Evolutionary conservation across 2,888 invertebrate species (phyloP), one percentile per base, ranked within the genome.

Genomic region (Trimorus sp.): DNA sequence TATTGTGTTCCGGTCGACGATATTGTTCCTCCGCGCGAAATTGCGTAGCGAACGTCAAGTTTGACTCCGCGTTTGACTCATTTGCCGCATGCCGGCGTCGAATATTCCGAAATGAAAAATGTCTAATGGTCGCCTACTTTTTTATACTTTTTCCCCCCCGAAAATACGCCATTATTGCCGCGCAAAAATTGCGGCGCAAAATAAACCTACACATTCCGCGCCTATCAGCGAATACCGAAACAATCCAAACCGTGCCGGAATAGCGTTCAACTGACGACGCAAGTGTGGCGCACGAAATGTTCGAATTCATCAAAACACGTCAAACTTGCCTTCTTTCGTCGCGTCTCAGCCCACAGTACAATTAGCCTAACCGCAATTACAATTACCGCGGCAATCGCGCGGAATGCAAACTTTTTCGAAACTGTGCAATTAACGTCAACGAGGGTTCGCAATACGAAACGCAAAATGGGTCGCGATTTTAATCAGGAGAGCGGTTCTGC

Each of bases 291-390:
- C 76, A 77, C 69, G 69, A 60, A 36, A 77, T 63, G 53, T 65
- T 58, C 70, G 37, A 65, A 77, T 77, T 65, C 65, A 70, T 70
- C 70, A 59, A 59, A 70, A 63, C 49, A 42, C 42, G 70, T 77
- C 70, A 70, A 70, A 62, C 62, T 48, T 6, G 49, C 15, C 56
- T 68, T 56, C 63, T 62, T 40, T 54, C 45, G 12, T 54, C 26
- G 26, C 26, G 26, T 26, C 26, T 26, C 26, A 4, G 26, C 26
- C 1, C 26, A 26, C 26, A 26, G 26, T 26, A 26, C 26, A 70
- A 70, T 58, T 51, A 51, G n/a, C 14, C 12, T 7, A 53, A 70
- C 56, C 56, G 51, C 53, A 38, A 65, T 59, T 16, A 16, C n/a
- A 48, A 70, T 77, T 70, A 66, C 70, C 70, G 59, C 65, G 38